Evolutionary conservation across 2,797 vertebrate species (phyloP).

Genomic region (Odontamblyopus lacepedii): DNA sequence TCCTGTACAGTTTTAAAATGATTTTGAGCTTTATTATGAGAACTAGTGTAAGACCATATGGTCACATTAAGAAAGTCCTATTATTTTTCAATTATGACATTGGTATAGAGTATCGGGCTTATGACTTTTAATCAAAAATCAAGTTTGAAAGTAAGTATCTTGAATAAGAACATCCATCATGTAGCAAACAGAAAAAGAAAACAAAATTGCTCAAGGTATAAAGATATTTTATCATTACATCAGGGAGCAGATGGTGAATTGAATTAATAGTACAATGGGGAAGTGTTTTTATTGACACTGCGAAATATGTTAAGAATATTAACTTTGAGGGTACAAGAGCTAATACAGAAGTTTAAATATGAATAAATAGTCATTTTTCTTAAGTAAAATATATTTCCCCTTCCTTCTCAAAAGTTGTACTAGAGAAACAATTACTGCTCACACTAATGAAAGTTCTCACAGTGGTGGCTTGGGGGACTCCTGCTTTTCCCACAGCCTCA

Average conservation of each 20-base stretch:
- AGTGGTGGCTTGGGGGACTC: constrained; percentile 44
- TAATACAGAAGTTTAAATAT: neutral
- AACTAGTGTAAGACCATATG: too few relatives aligned
- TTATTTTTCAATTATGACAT: too few relatives aligned
- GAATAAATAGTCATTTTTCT: neutral
- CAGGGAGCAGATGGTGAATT: too few relatives aligned
- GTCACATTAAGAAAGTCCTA: too few relatives aligned
- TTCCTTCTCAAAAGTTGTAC: constrained; percentile 15
- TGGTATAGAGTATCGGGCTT: too few relatives aligned
- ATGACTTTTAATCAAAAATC: too few relatives aligned
- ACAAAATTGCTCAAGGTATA: neutral
- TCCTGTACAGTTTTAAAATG: too few relatives aligned
- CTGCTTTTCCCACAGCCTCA: constrained; percentile 48
- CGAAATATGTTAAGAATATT: too few relatives aligned
- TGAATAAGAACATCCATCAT: too few relatives aligned
- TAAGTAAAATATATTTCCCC: neutral
- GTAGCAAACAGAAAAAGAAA: neutral
- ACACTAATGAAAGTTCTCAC: constrained; percentile 61
- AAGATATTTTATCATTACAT: neutral
- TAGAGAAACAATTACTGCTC: constrained; percentile 53
- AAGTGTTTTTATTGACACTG: neutral
- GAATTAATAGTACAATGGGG: neutral
- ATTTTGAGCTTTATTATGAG: too few relatives aligned
- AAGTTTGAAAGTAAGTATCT: too few relatives aligned
- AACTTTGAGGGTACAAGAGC: too few relatives aligned